Evolutionary conservation across 2,113 vertebrate species (phyloP).

Genomic region (Orientallactaga bullata): DNA sequence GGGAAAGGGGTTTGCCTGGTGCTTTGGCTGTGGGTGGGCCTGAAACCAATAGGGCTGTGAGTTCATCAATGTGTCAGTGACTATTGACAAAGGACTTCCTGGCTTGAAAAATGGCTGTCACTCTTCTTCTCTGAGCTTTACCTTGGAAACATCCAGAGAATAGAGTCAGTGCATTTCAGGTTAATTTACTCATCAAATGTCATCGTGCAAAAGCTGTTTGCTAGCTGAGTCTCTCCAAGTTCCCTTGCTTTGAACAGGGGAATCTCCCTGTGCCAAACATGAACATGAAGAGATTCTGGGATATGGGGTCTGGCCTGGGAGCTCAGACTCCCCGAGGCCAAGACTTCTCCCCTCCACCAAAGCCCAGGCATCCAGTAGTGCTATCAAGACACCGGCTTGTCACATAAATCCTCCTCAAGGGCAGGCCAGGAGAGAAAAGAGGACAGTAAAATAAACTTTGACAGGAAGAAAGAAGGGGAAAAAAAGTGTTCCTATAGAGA

Average conservation of each 20-base stretch:
- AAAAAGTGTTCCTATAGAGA: not conserved
- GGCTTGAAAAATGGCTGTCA: constrained; percentile 49
- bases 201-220: constrained; percentile 58
- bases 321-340: not conserved
- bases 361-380: too few species aligned
- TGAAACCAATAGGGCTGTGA: not conserved
- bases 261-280: not conserved
- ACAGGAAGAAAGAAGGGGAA: constrained; percentile 10
- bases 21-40: not conserved
- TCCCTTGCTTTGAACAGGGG: constrained; percentile 4
- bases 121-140: constrained; percentile 27
- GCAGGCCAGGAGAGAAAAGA: constrained; percentile 16
- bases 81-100: constrained; percentile 29
- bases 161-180: constrained; percentile 38
- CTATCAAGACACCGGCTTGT: not conserved
- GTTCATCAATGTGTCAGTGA: not conserved
- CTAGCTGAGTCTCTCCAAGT: not conserved
- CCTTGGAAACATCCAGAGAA: constrained; percentile 49
- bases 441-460: constrained; percentile 12
- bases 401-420: not conserved
- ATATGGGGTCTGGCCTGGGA: not conserved
- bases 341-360: not conserved
- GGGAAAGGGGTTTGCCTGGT: not conserved
- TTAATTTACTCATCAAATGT: constrained; percentile 64
- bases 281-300: not conserved